Base-by-base conservation (phyloP, 2,888 invertebrate species). In the Philereme vetulata region DNA sequence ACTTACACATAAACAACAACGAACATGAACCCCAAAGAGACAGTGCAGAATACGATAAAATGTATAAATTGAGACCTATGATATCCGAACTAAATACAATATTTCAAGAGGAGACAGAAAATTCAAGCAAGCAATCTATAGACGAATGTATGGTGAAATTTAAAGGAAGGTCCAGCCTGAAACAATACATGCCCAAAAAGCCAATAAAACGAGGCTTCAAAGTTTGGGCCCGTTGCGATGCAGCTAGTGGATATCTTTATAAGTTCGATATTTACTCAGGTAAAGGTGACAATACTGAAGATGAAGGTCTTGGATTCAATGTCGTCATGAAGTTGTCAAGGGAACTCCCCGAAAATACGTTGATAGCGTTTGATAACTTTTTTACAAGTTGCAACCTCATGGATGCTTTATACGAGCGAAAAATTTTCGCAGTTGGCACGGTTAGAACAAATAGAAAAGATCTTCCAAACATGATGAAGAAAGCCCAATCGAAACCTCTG, bases 191-290 rank as follows among this genome's bases (percentile, higher is more conserved):
- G 72, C 71, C 71, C 0, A 47, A 62, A 11, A 76, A 77, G 44
- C 74, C 72, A 1, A 70, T 74, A 32, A 75, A 73, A 64, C 44
- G 74, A 33, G 75, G 72, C 4, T 74, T 60, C 62, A 73, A 77
- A 47, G 56, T 68, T 11, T 77, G 75, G 75, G 65, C 64, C 11
- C 60, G 71, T 32, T 67, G 64, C 51, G 73, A 74, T 62, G 48
- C 62, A 10, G 21, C 52, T n/a, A 69, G 64, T 40, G 72, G 71
- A 32, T 75, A 69, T 53, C 44, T 74, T 48, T 74, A 65, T 47
- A 48, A 69, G 35, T 74, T 70, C 54, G 44, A 74, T 34, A 35
- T 72, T 10, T 73, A 72, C 52, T 67, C 70, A 21, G 70, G 72
- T 21, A 72, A 69, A 58, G 60, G 51, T 44, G 64, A 64, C 43